These are phyloP conservation scores for Blastobasis adustella DNA, from an alignment of 2,888 invertebrate species.

Conservation along the genomic window DNA sequence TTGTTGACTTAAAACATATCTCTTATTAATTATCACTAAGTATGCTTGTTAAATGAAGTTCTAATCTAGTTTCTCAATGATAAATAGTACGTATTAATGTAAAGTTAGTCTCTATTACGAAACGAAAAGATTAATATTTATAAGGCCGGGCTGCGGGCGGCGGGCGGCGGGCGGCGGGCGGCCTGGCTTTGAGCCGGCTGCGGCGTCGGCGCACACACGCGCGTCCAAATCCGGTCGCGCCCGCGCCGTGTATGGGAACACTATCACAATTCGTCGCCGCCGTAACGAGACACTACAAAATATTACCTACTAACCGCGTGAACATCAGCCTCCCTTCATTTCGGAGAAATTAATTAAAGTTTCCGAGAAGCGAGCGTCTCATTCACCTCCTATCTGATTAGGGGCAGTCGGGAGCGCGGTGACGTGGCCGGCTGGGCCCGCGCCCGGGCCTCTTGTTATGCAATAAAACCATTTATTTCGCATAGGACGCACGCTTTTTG, in stretches of 20 bases:
- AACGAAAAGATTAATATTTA: neutral
- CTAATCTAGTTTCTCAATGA: no score
- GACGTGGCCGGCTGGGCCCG: neutral
- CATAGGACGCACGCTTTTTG: neutral
- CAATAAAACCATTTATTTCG: no score
- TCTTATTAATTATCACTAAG: no score
- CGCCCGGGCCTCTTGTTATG: no score
- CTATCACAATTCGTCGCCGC: conserved; percentile 40
- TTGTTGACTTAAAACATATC: no score
- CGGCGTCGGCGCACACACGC: conserved; percentile 26
- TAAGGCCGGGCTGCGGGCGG: neutral
- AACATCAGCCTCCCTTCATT: conserved; percentile 38
- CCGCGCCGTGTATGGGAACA: conserved; percentile 32
- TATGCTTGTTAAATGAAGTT: no score
- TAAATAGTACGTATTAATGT: neutral
- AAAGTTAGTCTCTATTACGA: neutral
- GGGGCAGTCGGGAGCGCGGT: conserved; percentile 15
- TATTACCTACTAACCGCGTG: conserved; percentile 38
- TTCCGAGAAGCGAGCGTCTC: conserved; percentile 51
- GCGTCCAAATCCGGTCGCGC: conserved; percentile 40
- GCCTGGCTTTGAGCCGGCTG: conserved; percentile 9
- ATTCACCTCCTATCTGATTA: conserved; percentile 48
- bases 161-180: no score
- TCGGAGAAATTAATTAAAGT: conserved; percentile 62
- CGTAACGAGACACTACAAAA: conserved; percentile 45